These are phyloP conservation scores for Diabrotica balteata DNA, from an alignment of 2,888 invertebrate genomes.

Conservation along the genomic window DNA sequence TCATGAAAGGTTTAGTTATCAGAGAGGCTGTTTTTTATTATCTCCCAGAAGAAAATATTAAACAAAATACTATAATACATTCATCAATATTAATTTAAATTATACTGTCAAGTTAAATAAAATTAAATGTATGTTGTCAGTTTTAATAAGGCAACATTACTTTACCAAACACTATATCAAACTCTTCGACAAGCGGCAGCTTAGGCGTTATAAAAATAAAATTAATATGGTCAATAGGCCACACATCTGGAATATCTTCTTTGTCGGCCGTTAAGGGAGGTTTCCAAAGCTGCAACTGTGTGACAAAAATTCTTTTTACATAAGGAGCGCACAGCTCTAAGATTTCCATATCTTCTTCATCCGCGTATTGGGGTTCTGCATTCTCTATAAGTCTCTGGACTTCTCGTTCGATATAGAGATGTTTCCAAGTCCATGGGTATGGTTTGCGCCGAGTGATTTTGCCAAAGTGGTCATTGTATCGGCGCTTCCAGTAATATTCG, in stretches of 20 bases:
- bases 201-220: conserved; percentile 64
- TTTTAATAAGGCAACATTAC: too few relatives aligned
- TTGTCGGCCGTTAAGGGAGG: conserved; percentile 60
- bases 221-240: conserved; percentile 66
- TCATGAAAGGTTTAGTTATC: too few relatives aligned
- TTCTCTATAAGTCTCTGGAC: conserved; percentile 55
- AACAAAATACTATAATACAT: too few relatives aligned
- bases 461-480: conserved; percentile 58
- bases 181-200: conserved; percentile 65
- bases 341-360: conserved; percentile 55
- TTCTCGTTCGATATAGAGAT: conserved; percentile 56
- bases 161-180: conserved; percentile 58
- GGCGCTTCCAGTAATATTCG: conserved; percentile 72
- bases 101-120: too few relatives aligned
- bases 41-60: too few relatives aligned
- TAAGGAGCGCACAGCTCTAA: conserved; percentile 60
- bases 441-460: conserved; percentile 45
- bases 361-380: conserved; percentile 56
- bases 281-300: conserved; percentile 64
- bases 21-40: too few relatives aligned
- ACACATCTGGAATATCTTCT: conserved; percentile 57
- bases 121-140: too few relatives aligned
- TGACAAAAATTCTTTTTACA: conserved; percentile 62
- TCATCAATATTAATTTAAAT: too few relatives aligned
- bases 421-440: conserved; percentile 57